Conservation (phyloP, 2,888 invertebrate species). For the Lithosia quadra region DNA sequence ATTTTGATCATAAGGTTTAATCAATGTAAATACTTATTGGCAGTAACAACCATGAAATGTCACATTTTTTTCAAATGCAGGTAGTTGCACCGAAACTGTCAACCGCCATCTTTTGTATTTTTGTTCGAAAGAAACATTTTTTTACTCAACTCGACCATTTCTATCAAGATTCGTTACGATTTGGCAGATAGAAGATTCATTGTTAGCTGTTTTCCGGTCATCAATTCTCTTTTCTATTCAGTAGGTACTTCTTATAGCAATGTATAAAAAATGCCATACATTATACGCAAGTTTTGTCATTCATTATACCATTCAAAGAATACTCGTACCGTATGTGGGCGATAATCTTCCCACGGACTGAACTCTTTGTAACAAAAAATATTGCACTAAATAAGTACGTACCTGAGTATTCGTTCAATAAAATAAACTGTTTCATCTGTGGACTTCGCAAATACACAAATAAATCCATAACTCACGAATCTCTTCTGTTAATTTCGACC, state of each 20-base stretch:
- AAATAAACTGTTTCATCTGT: conserved; percentile 19
- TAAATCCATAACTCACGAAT: conserved; percentile 60
- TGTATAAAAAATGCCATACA: conserved; percentile 18
- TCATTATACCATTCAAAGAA: conserved; percentile 16
- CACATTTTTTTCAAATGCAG: conserved; percentile 7
- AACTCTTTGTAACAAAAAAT: conserved; percentile 12
- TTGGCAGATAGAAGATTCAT: conserved; percentile 23
- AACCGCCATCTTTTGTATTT: conserved; percentile 2
- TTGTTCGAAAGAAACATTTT: conserved; percentile 1
- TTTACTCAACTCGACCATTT: background rate
- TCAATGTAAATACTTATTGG: background rate
- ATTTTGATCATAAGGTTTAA: background rate
- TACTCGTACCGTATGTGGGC: conserved; percentile 23
- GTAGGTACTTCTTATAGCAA: conserved; percentile 2
- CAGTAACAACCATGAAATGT: background rate
- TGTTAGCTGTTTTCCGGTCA: conserved; percentile 35
- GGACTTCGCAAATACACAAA: conserved; percentile 15
- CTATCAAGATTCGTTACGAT: conserved; percentile 19
- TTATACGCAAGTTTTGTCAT: conserved; percentile 11
- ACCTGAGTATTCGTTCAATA: conserved; percentile 11
- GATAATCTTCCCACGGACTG: conserved; percentile 43
- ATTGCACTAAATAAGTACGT: conserved; percentile 37
- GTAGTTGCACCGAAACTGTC: conserved; percentile 21
- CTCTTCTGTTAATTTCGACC: conserved; percentile 53
- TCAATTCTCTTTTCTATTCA: conserved; percentile 19